Evolutionary conservation across 2,888 invertebrate genomes (phyloP), one percentile per base, ranked within the genome.

Genomic region (Parthenolecanium corni): DNA sequence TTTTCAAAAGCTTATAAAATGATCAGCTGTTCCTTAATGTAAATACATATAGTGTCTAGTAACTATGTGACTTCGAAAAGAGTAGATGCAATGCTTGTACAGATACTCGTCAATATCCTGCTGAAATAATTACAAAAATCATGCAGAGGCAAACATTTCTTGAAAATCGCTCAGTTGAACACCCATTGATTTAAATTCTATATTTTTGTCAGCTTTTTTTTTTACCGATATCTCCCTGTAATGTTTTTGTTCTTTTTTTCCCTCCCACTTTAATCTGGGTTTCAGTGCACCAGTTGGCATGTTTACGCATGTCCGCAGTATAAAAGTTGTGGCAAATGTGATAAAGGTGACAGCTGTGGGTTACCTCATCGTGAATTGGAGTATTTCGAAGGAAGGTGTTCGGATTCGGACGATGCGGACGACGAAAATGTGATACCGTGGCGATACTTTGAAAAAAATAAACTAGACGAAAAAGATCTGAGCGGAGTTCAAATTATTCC

Each of bases 391-490:
- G 56, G 56, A 14, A 56, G 31, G 42, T 31, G 31, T 9, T 9
- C 20, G 2, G 23, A 21, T 12, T 14, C 6, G 3, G n/a, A 6
- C 21, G 36, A 36, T 21, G 58, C 20, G n/a, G 49, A 58, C 20
- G 49, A 58, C 1, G 49, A 47, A 36, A 47, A 58, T 3, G 46
- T 31, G 20, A 20, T n/a, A 2, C 18, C 25, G n/a, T 58, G 58
- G 58, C 44, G 58, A 36, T 58, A 58, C 23, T 58, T 58, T 11
- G 58, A 58, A 20, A 58, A 58, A 21, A 58, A 58, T 58, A 58
- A 49, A 23, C 21, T 58, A 21, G 46, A 47, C 23, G 49, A 58
- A 2, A n/a, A 36, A 14, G 38, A 49, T 51, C 12, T 20, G 20
- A 11, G 2, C 4, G 47, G 58, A 14, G 31, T 58, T 46, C 31